Evolutionary conservation across 2,113 vertebrate genomes (phyloP), one percentile per base, ranked within the genome.

Genomic region (Puma concolor): DNA sequence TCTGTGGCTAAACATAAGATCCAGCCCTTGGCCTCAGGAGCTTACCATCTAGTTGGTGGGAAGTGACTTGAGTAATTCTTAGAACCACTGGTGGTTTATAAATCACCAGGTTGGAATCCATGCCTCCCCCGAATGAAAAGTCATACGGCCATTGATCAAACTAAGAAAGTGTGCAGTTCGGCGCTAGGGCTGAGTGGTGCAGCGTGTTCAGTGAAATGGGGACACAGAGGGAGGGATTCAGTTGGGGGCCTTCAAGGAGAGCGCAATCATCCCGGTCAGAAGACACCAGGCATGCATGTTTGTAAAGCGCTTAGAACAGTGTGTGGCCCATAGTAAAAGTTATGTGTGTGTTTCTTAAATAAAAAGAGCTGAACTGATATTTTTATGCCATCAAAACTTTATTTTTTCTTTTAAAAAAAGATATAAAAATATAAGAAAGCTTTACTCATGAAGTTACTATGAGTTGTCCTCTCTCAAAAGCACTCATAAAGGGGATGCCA

Each of bases 381-480:
- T 92, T 97, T 86, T 33, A 80, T 88, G 83, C 86, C 79, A 89
- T 66, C 38, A 91, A 36, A 92, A 50, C 60, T 98, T 98, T 97
- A 97, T 97, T 95, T 84, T 94, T 82, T 36, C 19, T 27, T 64
- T 79, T 72, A 14, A 2, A 31, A 66, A 91, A 88, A 85, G 23
- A 82, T 88, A 60, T 19, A 92, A 94, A 95, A 89, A 85, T 77
- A 86, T 33, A 25, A 10, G 21, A 85, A 66, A 57, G 31, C 5
- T 91, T 57, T 44, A 91, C 67, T 93, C 31, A 77, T 67, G 23
- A 93, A 33, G 14, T 87, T 60, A 50, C 12, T 31, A 92, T 10
- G 11, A 79, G 48, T 63, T 74, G 2, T 12, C 57, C 38, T 86
- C 83, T 89, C 77, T 79, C 36, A 88, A 66, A 94, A 85, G 13